Conservation (phyloP, 2,888 invertebrate species). For the Nasonia oneida region DNA sequence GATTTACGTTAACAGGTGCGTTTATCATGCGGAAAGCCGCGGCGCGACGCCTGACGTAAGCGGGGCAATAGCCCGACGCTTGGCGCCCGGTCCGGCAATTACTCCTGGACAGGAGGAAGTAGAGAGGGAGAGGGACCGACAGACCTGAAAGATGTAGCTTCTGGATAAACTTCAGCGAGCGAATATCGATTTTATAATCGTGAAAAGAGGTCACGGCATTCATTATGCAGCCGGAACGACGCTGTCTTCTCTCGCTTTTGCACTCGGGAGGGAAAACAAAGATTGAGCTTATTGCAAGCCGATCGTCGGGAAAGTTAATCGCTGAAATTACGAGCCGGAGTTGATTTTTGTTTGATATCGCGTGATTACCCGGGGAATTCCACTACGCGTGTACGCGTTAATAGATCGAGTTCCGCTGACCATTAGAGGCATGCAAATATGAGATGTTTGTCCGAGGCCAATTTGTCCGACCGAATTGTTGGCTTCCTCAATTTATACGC, state of each 20-base stretch:
- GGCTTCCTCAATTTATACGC: not conserved
- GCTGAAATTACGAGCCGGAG: not conserved
- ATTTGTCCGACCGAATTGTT: not conserved
- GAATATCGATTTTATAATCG: constrained; percentile 77
- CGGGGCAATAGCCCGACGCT: constrained; percentile 46
- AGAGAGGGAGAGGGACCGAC: constrained; percentile 21
- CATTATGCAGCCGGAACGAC: constrained; percentile 48
- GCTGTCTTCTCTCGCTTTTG: constrained; percentile 19
- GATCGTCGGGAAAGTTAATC: not conserved
- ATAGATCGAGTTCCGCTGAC: not conserved
- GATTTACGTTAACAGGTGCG: constrained; percentile 55
- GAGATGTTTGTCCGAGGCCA: not conserved
- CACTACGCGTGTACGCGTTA: not conserved
- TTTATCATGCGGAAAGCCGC: constrained; percentile 32
- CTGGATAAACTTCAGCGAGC: constrained; percentile 70
- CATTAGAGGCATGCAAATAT: not conserved
- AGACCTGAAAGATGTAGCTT: constrained; percentile 68
- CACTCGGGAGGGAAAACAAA: not conserved
- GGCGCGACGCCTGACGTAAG: constrained; percentile 47
- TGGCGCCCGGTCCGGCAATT: constrained; percentile 36
- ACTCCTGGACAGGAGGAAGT: constrained; percentile 51
- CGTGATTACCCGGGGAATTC: not conserved
- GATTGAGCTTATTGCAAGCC: constrained; percentile 23
- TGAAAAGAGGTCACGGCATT: constrained; percentile 58
- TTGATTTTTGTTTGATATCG: not conserved